Evolutionary conservation across 2,888 invertebrate species (phyloP), one percentile per base, ranked within the genome.

Genomic region (Hirtodrosophila confusa): DNA sequence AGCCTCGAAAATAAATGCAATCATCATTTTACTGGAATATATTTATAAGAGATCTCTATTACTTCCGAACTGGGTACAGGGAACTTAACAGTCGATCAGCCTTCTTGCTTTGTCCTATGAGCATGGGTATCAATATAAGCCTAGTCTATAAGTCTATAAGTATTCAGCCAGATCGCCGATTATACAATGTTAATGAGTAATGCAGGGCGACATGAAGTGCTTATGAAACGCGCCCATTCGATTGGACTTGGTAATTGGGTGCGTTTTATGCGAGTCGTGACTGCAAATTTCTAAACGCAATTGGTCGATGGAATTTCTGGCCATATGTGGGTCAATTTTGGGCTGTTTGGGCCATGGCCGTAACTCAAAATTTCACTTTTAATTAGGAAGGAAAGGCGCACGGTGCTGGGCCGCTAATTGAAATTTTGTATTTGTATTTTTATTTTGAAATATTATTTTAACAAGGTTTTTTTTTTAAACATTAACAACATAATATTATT

Each of bases 381-480:
- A 66, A 71, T 69, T 64, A 67, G 45, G 58, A 66, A 67, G 45
- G 58, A 65, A 69, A 66, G 57, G 31, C 39, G 37, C 2, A n/a
- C 10, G 43, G 60, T 41, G 29, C 6, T 23, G 35, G 43, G 44
- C 47, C 47, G 31, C 48, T 43, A 2, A 23, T 77, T 71, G 47
- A 58, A 76, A 75, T 88, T 80, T 83, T 68, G 71, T 88, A 78
- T 89, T 79, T 80, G 78, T 90, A 80, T 83, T 89, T 89, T 74
- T 88, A 82, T 89, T 88, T 73, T 88, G 88, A 90, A 90, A 89
- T 90, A 88, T 89, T 89, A 89, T 90, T 90, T 91, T 91, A 91
- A 91, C 91, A 91, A 91, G 85, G 72, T 90, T 89, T 89, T 86
- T 89, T 90, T 88, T 91, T 91, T 80, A 89, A 91, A 91, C 91